Conservation (phyloP, 1,140 invertebrate genomes). For the Sarcophaga bullata region DNA sequence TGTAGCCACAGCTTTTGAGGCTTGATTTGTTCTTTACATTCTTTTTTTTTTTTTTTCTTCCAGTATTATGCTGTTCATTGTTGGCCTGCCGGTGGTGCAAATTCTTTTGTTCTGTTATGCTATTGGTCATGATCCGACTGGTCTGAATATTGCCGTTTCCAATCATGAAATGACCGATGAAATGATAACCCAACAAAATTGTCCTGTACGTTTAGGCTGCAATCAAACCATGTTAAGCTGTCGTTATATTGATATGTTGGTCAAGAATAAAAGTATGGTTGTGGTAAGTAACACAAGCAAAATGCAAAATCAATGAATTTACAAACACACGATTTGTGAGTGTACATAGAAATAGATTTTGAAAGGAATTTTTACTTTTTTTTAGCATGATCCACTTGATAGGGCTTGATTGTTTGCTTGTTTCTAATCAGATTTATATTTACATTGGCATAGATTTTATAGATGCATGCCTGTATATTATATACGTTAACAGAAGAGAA, state of each 20-base stretch:
- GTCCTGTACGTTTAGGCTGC: conserved; percentile 70
- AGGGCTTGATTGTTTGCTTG: too few species aligned
- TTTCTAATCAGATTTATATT: too few species aligned
- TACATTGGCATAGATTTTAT: too few species aligned
- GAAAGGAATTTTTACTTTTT: too few species aligned
- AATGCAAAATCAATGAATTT: too few species aligned
- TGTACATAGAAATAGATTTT: too few species aligned
- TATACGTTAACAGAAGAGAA: too few species aligned
- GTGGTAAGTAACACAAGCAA: conserved; percentile 72
- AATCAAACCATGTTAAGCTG: conserved; percentile 78
- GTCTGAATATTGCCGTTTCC: conserved; percentile 84
- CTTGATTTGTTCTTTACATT: not conserved
- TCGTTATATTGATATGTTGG: conserved; percentile 77
- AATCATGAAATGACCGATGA: conserved; percentile 80
- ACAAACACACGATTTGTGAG: too few species aligned
- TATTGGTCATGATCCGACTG: conserved; percentile 89
- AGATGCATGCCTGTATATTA: too few species aligned
- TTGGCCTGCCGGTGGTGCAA: conserved; percentile 90
- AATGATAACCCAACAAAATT: conserved; percentile 68
- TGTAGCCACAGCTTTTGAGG: conserved; percentile 51
- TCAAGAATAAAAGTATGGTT: conserved; percentile 70
- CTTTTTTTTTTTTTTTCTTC: conserved; percentile 50
- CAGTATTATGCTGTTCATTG: conserved; percentile 89
- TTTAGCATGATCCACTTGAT: too few species aligned
- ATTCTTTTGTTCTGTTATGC: conserved; percentile 94